phyloP scores from a whole-genome alignment of 2,113 vertebrate genomes.

The Poeciliopsis turrubarensis region DNA sequence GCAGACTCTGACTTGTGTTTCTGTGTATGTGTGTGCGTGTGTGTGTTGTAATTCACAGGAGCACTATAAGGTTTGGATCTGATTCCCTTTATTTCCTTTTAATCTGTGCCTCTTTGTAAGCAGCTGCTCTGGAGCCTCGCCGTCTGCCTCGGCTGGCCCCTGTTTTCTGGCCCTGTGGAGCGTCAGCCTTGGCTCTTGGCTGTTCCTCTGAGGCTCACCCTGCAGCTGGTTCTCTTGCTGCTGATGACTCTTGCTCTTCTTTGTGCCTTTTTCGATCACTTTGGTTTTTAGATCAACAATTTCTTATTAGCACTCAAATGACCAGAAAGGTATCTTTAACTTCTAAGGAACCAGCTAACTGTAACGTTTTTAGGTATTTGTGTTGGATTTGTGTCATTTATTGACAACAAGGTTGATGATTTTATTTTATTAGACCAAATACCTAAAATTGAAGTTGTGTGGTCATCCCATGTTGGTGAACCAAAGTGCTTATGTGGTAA shows the following conservation, averaged over 20 bases:
- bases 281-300: no score
- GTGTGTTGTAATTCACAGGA: slow-evolving; percentile 86
- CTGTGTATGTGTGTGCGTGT: slow-evolving; percentile 71
- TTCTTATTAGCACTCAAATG: no score
- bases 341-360: no score
- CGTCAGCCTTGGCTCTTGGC: neutral
- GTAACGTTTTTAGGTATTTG: no score
- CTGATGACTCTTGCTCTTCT: neutral
- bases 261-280: neutral
- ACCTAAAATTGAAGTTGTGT: no score
- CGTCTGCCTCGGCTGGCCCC: slow-evolving; percentile 13
- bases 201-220: neutral
- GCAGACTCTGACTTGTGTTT: slow-evolving; percentile 30
- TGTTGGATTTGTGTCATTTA: no score
- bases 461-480: no score
- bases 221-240: neutral
- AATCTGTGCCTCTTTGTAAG: slow-evolving; percentile 3
- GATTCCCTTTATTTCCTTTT: slow-evolving; percentile 25
- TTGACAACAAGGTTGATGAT: no score
- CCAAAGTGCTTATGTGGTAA: no score
- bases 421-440: no score
- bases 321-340: no score
- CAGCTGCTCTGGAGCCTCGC: slow-evolving; percentile 40
- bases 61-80: slow-evolving; percentile 92
- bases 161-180: neutral